Base-by-base conservation (phyloP, 1,140 invertebrate genomes). In the Hyphantria cunea region DNA sequence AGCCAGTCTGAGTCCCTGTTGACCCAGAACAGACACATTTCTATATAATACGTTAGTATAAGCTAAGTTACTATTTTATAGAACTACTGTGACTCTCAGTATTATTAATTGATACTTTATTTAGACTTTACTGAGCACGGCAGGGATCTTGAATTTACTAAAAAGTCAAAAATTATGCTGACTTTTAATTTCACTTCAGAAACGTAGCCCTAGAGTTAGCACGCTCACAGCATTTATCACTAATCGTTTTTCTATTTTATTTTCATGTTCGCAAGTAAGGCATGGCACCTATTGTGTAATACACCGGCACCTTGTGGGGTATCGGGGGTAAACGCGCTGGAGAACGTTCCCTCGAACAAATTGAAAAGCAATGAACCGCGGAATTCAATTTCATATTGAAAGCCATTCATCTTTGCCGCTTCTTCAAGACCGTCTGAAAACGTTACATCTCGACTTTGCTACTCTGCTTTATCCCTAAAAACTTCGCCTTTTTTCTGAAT, bases 311-410 rank as follows among this genome's bases (percentile, higher is more conserved):
- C 69, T 71, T 63, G 56, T 42, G 61, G 63, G 66, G 64, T 66
- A 66, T 87, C 76, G 71, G 74, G 73, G 77, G 78, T 82, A 88
- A 86, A 82, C 17, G n/a, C 76, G 84, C 66, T 77, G 76, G 74
- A 68, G 75, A 82, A 79, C 80, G 84, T 80, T 86, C 82, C 72
- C 82, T 75, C 79, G 72, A 83, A 89, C 87, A 91, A 92, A 92
- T 92, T 92, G 91, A 92, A 89, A 92, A 91, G 84, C 92, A 92
- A 93, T 92, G 91, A 91, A 92, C 91, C 92, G 86, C 91, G 84
- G 91, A 93, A 93, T 93, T 92, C 92, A 92, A 92, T 92, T 92
- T 92, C 90, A 92, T 91, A 92, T 92, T 92, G 90, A 92, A 92
- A 92, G 91, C 91, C 91, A 92, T 92, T 89, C 86, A 87, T 89